Evolutionary conservation across 1,140 invertebrate species (phyloP), one percentile per base, ranked within the genome.

Genomic region (Polyergus mexicanus): DNA sequence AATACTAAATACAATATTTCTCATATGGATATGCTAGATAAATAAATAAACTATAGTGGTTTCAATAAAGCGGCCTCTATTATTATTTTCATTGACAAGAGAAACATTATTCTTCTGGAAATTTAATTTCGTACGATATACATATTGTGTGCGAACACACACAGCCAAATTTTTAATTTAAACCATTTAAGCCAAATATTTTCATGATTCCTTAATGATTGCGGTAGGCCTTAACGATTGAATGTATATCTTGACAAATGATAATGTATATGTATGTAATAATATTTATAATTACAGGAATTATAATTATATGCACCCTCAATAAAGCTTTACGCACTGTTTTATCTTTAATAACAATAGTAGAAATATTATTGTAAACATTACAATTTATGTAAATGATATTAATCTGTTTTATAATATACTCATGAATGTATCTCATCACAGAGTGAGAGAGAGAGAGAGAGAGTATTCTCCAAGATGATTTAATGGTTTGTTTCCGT

Each of bases 401-500:
- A 41, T 10, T 38, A 4, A 65, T 41, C 22, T 38, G 8, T 32
- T 51, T 22, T 10, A 47, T 47, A 25, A 69, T 3, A 35, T 8
- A n/a, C n/a, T n/a, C n/a, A 7, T 1, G 1, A 22, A 80, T 56
- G n/a, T 3, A 4, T 80, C 51, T 10, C 32, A 10, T 56, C 11
- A 38, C 2, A 32, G 32, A 32, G 32, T 3, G 32, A 32, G 32
- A 32, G 32, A 32, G 32, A 32, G 32, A 32, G 2, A 32, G 32
- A 32, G 32, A 4, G 1, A 38, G 3, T 58, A 22, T 58, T 32
- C 25, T 58, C 1, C 54, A 44, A 4, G 19, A 72, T 44, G 44
- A 28, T 72, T 51, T 72, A 47, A 74, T 60, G 28, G 13, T 47
- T 83, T 60, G 38, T 60, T 83, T 72, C 38, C 25, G 3, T 35